These are phyloP conservation scores for Torymus tubicola DNA, from an alignment of 2,888 invertebrate genomes.

Conservation along the genomic window DNA sequence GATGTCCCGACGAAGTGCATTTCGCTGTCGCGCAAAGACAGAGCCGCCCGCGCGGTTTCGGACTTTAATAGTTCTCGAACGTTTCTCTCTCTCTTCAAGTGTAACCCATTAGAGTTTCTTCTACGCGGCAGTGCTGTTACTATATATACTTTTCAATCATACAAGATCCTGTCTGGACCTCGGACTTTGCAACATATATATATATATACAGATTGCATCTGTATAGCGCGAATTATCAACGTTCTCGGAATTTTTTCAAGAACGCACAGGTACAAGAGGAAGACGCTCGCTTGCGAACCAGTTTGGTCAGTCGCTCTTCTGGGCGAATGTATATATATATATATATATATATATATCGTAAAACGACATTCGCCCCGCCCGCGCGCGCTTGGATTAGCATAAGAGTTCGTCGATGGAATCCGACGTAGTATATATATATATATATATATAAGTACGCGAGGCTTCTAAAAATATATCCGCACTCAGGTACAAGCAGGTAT, in stretches of 20 bases:
- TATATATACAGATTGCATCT: neutral
- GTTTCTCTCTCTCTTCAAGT: too few relatives aligned
- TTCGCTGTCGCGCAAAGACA: slow-evolving; percentile 17
- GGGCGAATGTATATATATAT: neutral
- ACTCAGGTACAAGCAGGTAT: too few relatives aligned
- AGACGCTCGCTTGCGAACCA: slow-evolving; percentile 35
- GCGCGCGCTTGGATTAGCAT: slow-evolving; percentile 34
- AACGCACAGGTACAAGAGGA: neutral
- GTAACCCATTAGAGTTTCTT: too few relatives aligned
- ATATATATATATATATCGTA: slow-evolving; percentile 9
- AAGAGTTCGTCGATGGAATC: slow-evolving; percentile 24
- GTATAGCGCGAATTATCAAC: neutral
- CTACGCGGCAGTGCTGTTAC: too few relatives aligned
- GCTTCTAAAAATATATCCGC: too few relatives aligned
- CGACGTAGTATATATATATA: too few relatives aligned
- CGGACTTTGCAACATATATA: neutral
- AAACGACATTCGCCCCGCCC: slow-evolving; percentile 30
- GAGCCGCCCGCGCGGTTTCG: neutral
- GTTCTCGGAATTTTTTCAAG: slow-evolving; percentile 32
- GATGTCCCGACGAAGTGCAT: slow-evolving; percentile 9
- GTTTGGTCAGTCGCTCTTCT: slow-evolving; percentile 23
- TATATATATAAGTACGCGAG: too few relatives aligned
- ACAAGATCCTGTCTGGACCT: neutral
- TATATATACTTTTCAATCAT: too few relatives aligned
- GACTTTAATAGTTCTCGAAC: too few relatives aligned